phyloP scores from a whole-genome alignment of 2,888 invertebrate species.

The Dolomedes plantarius region DNA sequence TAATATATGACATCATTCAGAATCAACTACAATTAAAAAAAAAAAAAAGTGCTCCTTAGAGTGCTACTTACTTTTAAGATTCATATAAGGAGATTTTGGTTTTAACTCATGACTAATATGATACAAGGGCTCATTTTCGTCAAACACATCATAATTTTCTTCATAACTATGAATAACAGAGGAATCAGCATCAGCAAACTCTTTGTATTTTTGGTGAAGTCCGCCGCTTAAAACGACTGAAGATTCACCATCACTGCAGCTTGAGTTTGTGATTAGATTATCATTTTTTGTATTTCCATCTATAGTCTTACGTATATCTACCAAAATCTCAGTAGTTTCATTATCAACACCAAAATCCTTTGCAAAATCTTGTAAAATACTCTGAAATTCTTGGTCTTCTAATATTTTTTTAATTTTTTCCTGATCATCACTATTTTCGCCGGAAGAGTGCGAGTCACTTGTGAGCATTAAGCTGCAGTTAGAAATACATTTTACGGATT shows the following conservation, averaged over 20 bases:
- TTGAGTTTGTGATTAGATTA: background rate
- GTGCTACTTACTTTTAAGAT: slow-evolving; percentile 44
- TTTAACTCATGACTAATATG: slow-evolving; percentile 36
- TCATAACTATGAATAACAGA: slow-evolving; percentile 46
- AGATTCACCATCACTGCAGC: background rate
- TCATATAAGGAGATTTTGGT: background rate
- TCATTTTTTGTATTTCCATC: slow-evolving; percentile 18
- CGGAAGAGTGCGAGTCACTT: background rate
- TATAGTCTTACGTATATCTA: slow-evolving; percentile 40
- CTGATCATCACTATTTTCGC: background rate
- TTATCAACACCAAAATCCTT: slow-evolving; percentile 48
- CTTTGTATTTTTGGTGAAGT: slow-evolving; percentile 18
- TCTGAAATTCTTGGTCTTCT: slow-evolving; percentile 57
- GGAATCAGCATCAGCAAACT: slow-evolving; percentile 47
- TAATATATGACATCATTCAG: too few relatives aligned
- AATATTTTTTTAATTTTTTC: slow-evolving; percentile 23
- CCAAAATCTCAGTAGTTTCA: slow-evolving; percentile 34
- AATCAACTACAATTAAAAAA: too few relatives aligned
- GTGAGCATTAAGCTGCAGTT: background rate
- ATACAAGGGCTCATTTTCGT: background rate
- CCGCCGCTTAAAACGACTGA: background rate
- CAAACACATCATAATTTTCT: slow-evolving; percentile 9
- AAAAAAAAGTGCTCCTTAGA: too few relatives aligned
- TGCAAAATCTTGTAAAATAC: slow-evolving; percentile 52
- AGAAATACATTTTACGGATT: background rate